phyloP scores from a whole-genome alignment of 2,888 invertebrate genomes.

The Erannis defoliaria region DNA sequence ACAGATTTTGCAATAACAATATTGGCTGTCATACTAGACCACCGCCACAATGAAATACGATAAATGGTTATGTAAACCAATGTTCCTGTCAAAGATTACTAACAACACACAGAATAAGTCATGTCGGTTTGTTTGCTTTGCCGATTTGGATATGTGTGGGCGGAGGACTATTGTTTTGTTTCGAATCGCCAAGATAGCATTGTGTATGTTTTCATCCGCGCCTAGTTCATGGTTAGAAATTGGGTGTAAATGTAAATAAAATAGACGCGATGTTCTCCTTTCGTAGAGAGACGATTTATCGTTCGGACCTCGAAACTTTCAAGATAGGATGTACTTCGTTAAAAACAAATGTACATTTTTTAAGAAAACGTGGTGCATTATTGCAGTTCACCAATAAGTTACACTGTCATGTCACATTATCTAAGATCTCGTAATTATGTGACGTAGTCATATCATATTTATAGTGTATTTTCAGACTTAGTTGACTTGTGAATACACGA shows the following conservation, averaged over 20 bases:
- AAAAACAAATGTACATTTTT: neutral
- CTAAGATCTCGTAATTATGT: too few relatives aligned
- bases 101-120: slow-evolving; percentile 49
- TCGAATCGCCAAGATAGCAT: slow-evolving; percentile 43
- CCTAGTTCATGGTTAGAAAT: slow-evolving; percentile 1
- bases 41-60: slow-evolving; percentile 34
- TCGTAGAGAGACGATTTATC: neutral
- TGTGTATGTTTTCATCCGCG: slow-evolving; percentile 33
- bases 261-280: slow-evolving; percentile 7
- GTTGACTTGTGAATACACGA: too few relatives aligned
- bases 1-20: slow-evolving; percentile 26
- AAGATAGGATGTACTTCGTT: neutral
- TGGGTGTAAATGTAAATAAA: too few relatives aligned
- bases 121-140: slow-evolving; percentile 54
- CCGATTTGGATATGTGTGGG: slow-evolving; percentile 58
- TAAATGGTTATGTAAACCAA: slow-evolving; percentile 43
- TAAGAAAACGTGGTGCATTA: neutral
- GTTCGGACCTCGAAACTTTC: neutral
- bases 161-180: slow-evolving; percentile 48
- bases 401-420: too few relatives aligned
- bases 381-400: too few relatives aligned
- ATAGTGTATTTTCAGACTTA: too few relatives aligned
- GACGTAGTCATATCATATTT: too few relatives aligned
- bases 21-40: slow-evolving; percentile 26
- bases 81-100: slow-evolving; percentile 42